Conservation (phyloP, 2,888 invertebrate species). For the Electrophaes corylata region DNA sequence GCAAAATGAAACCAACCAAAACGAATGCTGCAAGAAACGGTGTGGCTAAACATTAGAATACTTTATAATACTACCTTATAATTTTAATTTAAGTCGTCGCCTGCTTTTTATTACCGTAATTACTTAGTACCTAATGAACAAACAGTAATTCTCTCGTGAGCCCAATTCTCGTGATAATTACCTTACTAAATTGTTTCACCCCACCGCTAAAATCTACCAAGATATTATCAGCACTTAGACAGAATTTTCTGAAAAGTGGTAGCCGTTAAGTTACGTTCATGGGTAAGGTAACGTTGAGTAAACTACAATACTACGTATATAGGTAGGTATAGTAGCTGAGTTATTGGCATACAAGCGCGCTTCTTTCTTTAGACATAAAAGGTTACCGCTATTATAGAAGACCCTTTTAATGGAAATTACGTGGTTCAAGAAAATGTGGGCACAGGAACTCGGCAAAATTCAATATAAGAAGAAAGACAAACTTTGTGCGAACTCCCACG, state of each 20-base stretch:
- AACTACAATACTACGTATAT: neutral
- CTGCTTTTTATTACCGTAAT: conserved; percentile 40
- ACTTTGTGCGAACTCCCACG: conserved; percentile 4
- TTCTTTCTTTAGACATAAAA: neutral
- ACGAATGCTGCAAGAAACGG: neutral
- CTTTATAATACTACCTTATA: conserved; percentile 8
- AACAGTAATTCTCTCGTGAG: conserved; percentile 39
- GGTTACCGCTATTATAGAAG: neutral
- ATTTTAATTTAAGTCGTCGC: conserved; percentile 23
- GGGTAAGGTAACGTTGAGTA: neutral
- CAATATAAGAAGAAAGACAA: conserved; percentile 8
- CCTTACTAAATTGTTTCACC: conserved; percentile 34
- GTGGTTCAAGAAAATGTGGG: conserved; percentile 5
- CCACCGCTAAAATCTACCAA: conserved; percentile 15
- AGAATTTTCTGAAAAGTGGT: neutral
- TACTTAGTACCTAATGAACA: conserved; percentile 39
- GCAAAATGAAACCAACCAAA: conserved; percentile 8
- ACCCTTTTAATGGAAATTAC: conserved; percentile 23
- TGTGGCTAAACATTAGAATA: neutral
- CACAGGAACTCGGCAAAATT: conserved; percentile 11
- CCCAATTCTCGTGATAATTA: conserved; percentile 42
- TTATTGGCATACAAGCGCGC: too few relatives aligned
- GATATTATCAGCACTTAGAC: conserved; percentile 10
- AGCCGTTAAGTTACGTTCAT: neutral
- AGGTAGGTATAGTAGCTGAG: too few relatives aligned